A percentile compares a stretch with the other conserved stretches of the same genome.
These are phyloP conservation scores for Crypturellus undulatus DNA, from an alignment of 2,113 vertebrate genomes.

Conservation along the genomic window DNA sequence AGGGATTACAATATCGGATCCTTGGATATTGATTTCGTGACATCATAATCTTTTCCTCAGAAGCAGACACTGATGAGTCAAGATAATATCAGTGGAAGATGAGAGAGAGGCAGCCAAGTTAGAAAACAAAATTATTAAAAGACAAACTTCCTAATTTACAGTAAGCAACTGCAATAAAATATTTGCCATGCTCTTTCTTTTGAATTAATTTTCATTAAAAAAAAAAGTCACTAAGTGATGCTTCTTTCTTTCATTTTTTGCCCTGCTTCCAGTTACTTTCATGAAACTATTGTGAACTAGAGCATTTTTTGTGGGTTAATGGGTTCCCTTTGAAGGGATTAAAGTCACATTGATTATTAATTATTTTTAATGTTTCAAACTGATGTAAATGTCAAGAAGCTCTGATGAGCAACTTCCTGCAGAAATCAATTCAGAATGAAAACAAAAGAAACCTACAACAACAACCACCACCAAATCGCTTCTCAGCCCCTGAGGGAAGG, in stretches of 20 bases:
- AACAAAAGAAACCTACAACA: background rate
- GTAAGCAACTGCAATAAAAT: background rate
- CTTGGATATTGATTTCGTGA: constrained; percentile 58
- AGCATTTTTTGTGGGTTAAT: constrained; percentile 26
- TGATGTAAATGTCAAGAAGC: constrained; percentile 42
- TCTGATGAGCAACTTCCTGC: constrained; percentile 22
- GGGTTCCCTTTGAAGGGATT: constrained; percentile 48
- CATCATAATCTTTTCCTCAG: constrained; percentile 48
- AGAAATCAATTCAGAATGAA: background rate
- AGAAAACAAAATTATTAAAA: background rate
- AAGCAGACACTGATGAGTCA: constrained; percentile 26
- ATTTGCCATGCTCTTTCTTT: background rate
- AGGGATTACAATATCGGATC: constrained; percentile 42
- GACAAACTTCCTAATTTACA: background rate
- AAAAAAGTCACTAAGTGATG: background rate
- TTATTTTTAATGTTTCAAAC: constrained; percentile 56
- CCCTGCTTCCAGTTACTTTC: background rate
- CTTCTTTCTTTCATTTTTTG: constrained; percentile 22
- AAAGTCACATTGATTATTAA: constrained; percentile 59
- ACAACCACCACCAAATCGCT: background rate
- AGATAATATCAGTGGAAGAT: constrained; percentile 3
- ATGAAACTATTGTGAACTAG: background rate
- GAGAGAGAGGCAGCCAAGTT: background rate
- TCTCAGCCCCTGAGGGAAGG: background rate
- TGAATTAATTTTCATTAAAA: background rate